These are phyloP conservation scores for Rynchops niger DNA, from an alignment of 2,113 vertebrate genomes.

Conservation along the genomic window DNA sequence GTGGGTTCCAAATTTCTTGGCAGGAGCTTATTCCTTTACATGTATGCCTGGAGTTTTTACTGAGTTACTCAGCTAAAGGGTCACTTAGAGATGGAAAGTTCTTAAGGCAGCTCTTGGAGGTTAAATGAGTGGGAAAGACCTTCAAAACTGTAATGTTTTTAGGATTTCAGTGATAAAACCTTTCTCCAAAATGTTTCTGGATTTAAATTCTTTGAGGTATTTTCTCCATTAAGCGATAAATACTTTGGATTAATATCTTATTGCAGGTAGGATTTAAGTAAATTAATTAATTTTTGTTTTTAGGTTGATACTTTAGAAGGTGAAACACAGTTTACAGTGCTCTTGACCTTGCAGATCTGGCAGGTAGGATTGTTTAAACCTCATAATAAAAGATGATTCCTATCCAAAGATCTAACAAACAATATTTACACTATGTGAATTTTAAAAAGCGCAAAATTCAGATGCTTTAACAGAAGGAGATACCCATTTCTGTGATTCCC, in stretches of 20 bases:
- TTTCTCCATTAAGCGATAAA: not conserved
- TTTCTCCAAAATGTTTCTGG: not conserved
- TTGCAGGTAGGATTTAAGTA: slow-evolving; percentile 29
- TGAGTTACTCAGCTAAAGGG: not conserved
- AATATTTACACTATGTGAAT: not conserved
- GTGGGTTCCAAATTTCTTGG: not conserved
- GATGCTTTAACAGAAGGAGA: not conserved
- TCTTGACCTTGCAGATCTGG: slow-evolving; percentile 51
- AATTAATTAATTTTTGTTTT: slow-evolving; percentile 24
- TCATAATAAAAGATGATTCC: slow-evolving; percentile 2
- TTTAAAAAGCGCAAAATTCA: not conserved
- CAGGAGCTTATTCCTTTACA: not conserved
- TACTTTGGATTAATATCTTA: not conserved
- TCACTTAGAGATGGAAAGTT: not conserved
- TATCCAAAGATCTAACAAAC: not conserved
- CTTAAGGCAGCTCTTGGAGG: not conserved
- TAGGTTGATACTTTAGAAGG: slow-evolving; percentile 51
- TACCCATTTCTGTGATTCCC: not conserved
- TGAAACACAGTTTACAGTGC: slow-evolving; percentile 45
- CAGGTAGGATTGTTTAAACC: slow-evolving; percentile 35
- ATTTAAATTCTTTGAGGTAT: not conserved
- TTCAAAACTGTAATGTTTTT: not conserved
- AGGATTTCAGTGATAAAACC: not conserved
- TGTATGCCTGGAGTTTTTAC: not conserved
- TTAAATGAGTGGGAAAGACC: not conserved